Evolutionary conservation across 1,140 invertebrate species (phyloP).

Genomic region (Atta texana): DNA sequence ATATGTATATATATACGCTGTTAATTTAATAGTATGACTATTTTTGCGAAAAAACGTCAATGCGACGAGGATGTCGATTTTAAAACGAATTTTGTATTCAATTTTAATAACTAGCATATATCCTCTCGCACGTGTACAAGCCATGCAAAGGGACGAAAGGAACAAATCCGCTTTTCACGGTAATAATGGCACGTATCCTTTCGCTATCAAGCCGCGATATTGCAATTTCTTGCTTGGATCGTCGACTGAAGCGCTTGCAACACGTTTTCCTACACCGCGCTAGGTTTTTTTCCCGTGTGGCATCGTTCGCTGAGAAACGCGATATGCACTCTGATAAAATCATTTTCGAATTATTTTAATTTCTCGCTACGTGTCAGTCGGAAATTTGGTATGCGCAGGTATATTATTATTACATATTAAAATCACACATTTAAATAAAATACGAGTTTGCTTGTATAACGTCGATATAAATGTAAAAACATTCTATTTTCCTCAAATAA

Average conservation of each 20-base stretch:
- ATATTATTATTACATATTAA: not conserved
- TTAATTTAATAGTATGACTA: constrained; percentile 23
- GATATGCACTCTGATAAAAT: constrained; percentile 36
- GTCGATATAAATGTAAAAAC: not conserved
- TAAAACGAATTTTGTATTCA: constrained; percentile 34
- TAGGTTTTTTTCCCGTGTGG: constrained; percentile 4
- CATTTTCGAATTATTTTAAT: constrained; percentile 40
- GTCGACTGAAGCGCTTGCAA: constrained; percentile 52
- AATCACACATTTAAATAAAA: constrained; percentile 26
- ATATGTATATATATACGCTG: constrained; percentile 23
- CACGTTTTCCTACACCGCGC: constrained; percentile 30
- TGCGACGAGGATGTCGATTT: not conserved
- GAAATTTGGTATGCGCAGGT: constrained; percentile 5
- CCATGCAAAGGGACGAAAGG: constrained; percentile 43
- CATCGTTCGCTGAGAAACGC: constrained; percentile 1
- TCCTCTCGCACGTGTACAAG: not conserved
- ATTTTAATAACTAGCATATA: constrained; percentile 46
- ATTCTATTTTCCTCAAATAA: not conserved
- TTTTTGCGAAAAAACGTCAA: constrained; percentile 17
- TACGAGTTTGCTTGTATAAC: not conserved
- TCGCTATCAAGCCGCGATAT: constrained; percentile 63
- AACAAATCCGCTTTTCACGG: constrained; percentile 63
- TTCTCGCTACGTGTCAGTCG: not conserved
- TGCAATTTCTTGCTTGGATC: constrained; percentile 64
- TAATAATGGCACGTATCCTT: constrained; percentile 64